A percentile compares a stretch with the other conserved stretches of the same genome.
phyloP scores from a whole-genome alignment of 2,113 vertebrate species.

The Bagarius yarrelli region DNA sequence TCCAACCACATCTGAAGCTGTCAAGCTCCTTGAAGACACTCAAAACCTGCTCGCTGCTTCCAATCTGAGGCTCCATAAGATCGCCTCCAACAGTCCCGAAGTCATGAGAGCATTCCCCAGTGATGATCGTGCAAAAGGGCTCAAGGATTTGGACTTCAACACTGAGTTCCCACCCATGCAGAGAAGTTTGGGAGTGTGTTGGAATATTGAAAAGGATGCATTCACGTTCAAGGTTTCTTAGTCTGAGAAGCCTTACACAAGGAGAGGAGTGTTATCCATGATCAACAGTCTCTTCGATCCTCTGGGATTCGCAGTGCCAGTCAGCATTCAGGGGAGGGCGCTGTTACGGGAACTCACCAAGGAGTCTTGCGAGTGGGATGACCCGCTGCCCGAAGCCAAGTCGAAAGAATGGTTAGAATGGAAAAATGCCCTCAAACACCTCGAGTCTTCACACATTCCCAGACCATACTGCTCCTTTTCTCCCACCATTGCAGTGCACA shows the following conservation, averaged over 20 bases:
- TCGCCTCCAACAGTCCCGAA: not conserved
- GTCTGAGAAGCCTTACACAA: not conserved
- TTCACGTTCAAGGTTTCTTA: not conserved
- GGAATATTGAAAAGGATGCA: not conserved
- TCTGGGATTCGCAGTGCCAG: slow-evolving; percentile 15
- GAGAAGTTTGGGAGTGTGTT: not conserved
- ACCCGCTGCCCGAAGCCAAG: no score
- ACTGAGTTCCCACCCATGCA: not conserved
- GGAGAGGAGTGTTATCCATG: not conserved
- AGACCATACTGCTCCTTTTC: no score
- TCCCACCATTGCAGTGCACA: no score
- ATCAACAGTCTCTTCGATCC: slow-evolving; percentile 36
- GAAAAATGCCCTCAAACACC: not conserved
- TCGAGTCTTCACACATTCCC: no score
- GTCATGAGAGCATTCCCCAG: slow-evolving; percentile 1
- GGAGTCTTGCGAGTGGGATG: slow-evolving; percentile 9
- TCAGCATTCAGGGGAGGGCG: slow-evolving; percentile 10
- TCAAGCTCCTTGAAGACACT: not conserved
- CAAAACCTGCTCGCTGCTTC: not conserved
- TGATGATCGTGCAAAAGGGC: slow-evolving; percentile 3
- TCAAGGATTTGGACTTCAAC: not conserved
- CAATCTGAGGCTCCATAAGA: slow-evolving; percentile 3
- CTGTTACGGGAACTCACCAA: slow-evolving; percentile 13
- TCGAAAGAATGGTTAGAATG: no score
- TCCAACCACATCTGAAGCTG: not conserved